phyloP scores from a whole-genome alignment of 2,797 vertebrate species.

The Anas flavirostris region DNA sequence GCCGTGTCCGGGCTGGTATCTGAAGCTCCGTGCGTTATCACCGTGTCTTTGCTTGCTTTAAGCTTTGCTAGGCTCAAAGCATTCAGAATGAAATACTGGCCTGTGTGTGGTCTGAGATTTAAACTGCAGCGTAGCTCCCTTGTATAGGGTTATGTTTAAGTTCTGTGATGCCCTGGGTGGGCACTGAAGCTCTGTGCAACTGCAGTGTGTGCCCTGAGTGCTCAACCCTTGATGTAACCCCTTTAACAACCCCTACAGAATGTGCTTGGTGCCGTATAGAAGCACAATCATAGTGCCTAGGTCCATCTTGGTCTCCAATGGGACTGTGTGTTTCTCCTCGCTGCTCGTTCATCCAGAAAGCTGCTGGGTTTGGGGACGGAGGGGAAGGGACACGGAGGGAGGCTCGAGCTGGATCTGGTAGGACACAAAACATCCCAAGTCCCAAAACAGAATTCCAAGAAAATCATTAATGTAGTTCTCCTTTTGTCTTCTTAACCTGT shows the following conservation, averaged over 20 bases:
- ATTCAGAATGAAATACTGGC: not conserved
- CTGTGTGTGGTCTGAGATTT: not conserved
- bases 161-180: rapidly evolving
- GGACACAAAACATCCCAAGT: rapidly evolving
- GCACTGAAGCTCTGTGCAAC: not conserved
- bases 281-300: rapidly evolving
- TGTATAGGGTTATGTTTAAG: not conserved
- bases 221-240: not conserved
- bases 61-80: not conserved
- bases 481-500: not conserved
- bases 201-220: not conserved
- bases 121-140: rapidly evolving
- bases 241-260: not conserved
- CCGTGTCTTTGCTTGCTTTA: not conserved
- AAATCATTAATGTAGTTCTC: not conserved
- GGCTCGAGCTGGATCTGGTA: not conserved
- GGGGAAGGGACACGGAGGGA: not conserved
- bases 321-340: not conserved
- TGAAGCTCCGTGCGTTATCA: not conserved
- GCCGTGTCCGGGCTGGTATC: rapidly evolving
- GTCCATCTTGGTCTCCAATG: not conserved
- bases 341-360: rapidly evolving
- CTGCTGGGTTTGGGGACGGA: not conserved
- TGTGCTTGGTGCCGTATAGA: rapidly evolving
- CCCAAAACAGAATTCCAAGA: not conserved